Evolutionary conservation across 2,888 invertebrate genomes (phyloP).

Genomic region (Pyrrhia umbra): DNA sequence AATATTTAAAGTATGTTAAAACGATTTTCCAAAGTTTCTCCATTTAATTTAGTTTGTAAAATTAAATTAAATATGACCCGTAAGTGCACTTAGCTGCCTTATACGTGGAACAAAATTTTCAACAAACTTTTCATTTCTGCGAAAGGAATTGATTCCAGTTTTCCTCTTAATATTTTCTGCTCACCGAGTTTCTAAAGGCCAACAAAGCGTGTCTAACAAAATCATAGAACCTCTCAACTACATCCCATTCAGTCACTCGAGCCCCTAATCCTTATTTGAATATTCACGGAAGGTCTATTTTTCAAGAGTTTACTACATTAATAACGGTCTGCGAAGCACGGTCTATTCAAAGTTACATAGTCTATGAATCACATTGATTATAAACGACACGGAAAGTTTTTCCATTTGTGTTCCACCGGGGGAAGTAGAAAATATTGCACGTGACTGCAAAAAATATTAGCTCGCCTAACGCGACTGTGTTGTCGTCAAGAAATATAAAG

Average conservation of each 20-base stretch:
- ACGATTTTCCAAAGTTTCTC: slow-evolving; percentile 29
- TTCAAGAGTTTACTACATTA: slow-evolving; percentile 46
- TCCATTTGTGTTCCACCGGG: slow-evolving; percentile 68
- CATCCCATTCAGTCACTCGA: slow-evolving; percentile 30
- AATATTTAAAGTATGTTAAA: slow-evolving; percentile 18
- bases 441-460: slow-evolving; percentile 67
- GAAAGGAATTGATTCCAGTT: slow-evolving; percentile 41
- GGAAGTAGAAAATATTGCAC: slow-evolving; percentile 66
- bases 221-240: slow-evolving; percentile 49
- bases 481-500: slow-evolving; percentile 27
- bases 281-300: slow-evolving; percentile 53
- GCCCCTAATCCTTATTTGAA: slow-evolving; percentile 46
- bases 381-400: slow-evolving; percentile 72
- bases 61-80: neutral
- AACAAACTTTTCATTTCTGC: slow-evolving; percentile 6
- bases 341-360: slow-evolving; percentile 56
- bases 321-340: slow-evolving; percentile 53
- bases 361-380: slow-evolving; percentile 61
- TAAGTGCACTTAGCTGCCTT: neutral
- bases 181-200: slow-evolving; percentile 21
- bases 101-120: slow-evolving; percentile 7
- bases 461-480: slow-evolving; percentile 23
- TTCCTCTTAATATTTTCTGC: slow-evolving; percentile 34
- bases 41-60: slow-evolving; percentile 1
- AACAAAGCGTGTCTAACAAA: slow-evolving; percentile 51